phyloP scores from a whole-genome alignment of 1,140 invertebrate genomes.

The Drosophila willistoni region DNA sequence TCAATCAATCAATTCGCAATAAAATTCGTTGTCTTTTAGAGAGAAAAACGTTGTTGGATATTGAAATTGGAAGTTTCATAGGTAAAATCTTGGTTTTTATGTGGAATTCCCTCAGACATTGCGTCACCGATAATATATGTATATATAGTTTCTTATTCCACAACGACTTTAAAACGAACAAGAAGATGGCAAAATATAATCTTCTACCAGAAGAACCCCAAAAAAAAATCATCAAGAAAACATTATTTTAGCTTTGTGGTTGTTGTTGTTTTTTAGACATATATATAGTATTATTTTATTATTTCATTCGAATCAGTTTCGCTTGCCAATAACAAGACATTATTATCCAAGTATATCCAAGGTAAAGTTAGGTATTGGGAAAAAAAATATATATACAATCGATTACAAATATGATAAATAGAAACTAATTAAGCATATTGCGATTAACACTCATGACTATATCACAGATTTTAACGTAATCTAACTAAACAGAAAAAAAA shows the following conservation, averaged over 20 bases:
- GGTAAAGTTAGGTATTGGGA: neutral
- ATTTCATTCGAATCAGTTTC: constrained; percentile 39
- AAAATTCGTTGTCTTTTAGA: too few species aligned
- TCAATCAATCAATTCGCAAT: too few species aligned
- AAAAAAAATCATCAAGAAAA: too few species aligned
- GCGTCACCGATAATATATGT: too few species aligned
- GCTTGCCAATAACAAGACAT: constrained; percentile 3
- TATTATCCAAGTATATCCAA: neutral
- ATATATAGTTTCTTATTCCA: too few species aligned
- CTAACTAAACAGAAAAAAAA: constrained; percentile 49
- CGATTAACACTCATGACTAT: constrained; percentile 57
- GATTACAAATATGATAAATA: constrained; percentile 32
- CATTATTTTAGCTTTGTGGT: neutral
- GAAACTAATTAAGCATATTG: constrained; percentile 60
- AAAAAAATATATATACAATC: constrained; percentile 29
- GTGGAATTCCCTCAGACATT: too few species aligned
- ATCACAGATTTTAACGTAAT: constrained; percentile 64
- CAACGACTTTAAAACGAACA: too few species aligned
- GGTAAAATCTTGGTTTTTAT: too few species aligned
- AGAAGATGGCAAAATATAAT: too few species aligned
- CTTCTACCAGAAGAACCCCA: too few species aligned
- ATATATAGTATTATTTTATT: neutral
- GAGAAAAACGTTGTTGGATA: too few species aligned
- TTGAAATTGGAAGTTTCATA: too few species aligned
- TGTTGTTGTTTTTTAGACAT: neutral